Base-by-base conservation (phyloP, 1,140 invertebrate species). In the Diorhabda sublineata region DNA sequence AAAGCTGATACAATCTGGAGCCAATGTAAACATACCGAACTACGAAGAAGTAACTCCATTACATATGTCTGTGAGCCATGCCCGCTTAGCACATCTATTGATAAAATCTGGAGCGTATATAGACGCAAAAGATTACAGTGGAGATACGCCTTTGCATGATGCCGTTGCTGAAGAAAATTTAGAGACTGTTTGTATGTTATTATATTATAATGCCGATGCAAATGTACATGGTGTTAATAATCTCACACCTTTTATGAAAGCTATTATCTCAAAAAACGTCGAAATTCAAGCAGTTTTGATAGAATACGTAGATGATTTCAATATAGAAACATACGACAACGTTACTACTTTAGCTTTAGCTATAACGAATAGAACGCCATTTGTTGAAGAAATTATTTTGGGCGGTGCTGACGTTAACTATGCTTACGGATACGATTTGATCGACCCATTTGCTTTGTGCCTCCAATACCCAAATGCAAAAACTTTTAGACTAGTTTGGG, bases 211-310 rank as follows among this genome's bases (percentile, higher is more conserved):
- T 42, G 63, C 68, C 42, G 68, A 69, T 41, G 63, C 59, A n/a
- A 69, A 65, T 61, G 63, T 64, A 3, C 43, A 56, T 4, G 57
- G 68, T n/a, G 57, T 61, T 3, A 69, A 66, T 42, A 43, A 57
- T 58, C 42, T 69, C 3, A 69, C 68, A 42, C 63, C 68, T 5
- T 69, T 69, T 52, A 69, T 69, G 68, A 69, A 69, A 61, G 62
- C 68, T 11, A 52, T 69, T 26, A 52, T 61, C 6, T 41, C 61
- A 45, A 64, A 69, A 58, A 60, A 64, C 42, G 47, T 65, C 2
- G 62, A 69, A 65, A 59, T 69, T 8, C 61, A 58, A 41, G 45
- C 61, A 4, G 57, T 42, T 3, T 45, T 69, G 2, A 42, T 69
- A n/a, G 62, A 69, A 42, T 69, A 69, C 44, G 68, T 64, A 3